These are phyloP conservation scores for Dryococelus australis DNA, from an alignment of 2,888 invertebrate species.

Conservation along the genomic window DNA sequence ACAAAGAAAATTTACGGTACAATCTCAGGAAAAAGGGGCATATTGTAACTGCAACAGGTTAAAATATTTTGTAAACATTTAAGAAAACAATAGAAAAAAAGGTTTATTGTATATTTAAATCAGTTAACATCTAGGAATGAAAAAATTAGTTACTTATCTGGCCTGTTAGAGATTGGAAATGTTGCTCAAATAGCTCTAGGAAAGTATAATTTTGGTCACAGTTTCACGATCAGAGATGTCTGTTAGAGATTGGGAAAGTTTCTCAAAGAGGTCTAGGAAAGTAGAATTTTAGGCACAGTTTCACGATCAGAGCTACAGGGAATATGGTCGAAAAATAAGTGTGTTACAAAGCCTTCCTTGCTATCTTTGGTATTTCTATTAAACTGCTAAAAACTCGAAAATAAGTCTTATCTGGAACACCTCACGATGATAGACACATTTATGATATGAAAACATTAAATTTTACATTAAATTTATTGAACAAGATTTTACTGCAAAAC, in stretches of 20 bases:
- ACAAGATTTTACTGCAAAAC: too few relatives aligned
- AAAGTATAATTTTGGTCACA: not conserved
- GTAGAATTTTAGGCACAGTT: slow-evolving; percentile 8
- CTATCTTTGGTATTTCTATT: not conserved
- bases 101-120: too few relatives aligned
- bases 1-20: too few relatives aligned
- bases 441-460: too few relatives aligned
- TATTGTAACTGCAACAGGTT: too few relatives aligned
- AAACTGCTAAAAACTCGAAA: not conserved
- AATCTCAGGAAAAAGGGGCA: too few relatives aligned
- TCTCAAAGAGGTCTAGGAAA: slow-evolving; percentile 17
- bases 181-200: not conserved
- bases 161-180: not conserved
- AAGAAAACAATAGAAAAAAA: too few relatives aligned
- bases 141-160: not conserved
- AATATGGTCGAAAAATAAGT: not conserved
- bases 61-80: too few relatives aligned
- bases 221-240: not conserved
- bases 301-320: not conserved
- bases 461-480: too few relatives aligned
- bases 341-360: not conserved
- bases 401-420: too few relatives aligned
- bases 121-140: not conserved
- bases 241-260: too few relatives aligned
- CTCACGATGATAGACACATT: not conserved